Evolutionary conservation across 2,113 vertebrate genomes (phyloP).

Genomic region (Poecilia latipinna): DNA sequence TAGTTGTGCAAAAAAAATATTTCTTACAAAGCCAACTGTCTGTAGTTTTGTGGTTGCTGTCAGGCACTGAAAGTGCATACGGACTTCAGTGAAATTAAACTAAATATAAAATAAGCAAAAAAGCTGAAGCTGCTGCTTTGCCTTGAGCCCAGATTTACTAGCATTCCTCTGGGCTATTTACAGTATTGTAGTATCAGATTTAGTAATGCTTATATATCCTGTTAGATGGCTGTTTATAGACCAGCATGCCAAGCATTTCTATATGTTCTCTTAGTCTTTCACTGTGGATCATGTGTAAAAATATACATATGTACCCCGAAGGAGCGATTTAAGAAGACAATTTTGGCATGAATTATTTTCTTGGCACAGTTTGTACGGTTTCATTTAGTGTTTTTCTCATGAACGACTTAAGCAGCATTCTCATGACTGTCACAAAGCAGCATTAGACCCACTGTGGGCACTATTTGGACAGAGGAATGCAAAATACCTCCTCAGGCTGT

Average conservation of each 20-base stretch:
- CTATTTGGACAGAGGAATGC: background rate
- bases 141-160: conserved; percentile 1
- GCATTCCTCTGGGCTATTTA: conserved; percentile 24
- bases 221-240: conserved; percentile 29
- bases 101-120: background rate
- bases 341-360: conserved; percentile 9
- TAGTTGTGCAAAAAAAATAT: background rate
- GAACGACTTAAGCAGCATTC: background rate
- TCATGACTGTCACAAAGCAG: background rate
- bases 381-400: background rate
- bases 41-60: background rate
- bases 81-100: background rate
- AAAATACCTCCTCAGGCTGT: background rate
- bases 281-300: conserved; percentile 6
- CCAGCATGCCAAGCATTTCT: conserved; percentile 42
- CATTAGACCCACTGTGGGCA: background rate
- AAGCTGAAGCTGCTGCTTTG: background rate
- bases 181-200: conserved; percentile 40
- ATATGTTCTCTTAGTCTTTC: conserved; percentile 22
- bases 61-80: background rate
- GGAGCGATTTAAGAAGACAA: conserved; percentile 17
- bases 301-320: conserved; percentile 7
- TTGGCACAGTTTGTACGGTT: background rate
- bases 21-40: background rate
- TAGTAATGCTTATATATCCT: conserved; percentile 12